Evolutionary conservation across 2,888 invertebrate species (phyloP).

Genomic region (Andrena bicolor): DNA sequence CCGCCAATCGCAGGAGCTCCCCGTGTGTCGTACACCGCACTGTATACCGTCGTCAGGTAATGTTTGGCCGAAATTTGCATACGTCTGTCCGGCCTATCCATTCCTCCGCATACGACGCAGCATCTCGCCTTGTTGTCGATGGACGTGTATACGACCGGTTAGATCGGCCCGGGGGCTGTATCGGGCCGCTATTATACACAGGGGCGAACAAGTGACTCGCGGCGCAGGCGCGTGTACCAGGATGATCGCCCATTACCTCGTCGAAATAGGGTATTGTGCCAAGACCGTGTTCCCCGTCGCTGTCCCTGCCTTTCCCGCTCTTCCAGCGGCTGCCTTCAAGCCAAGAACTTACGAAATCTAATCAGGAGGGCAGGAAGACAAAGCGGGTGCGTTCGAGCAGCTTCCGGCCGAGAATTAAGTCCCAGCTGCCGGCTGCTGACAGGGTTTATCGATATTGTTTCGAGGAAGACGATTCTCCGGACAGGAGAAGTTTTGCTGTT

Average conservation of each 20-base stretch:
- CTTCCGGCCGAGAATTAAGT: constrained; percentile 42
- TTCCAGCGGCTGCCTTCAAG: constrained; percentile 39
- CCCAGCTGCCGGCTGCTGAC: constrained; percentile 14
- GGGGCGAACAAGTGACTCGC: constrained; percentile 59
- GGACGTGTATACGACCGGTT: constrained; percentile 61
- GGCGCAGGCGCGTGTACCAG: constrained; percentile 60
- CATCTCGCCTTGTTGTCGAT: constrained; percentile 68
- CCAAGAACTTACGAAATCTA: constrained; percentile 69
- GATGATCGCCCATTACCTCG: constrained; percentile 78
- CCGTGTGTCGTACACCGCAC: constrained; percentile 30
- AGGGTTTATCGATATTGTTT: constrained; percentile 45
- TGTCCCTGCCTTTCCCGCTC: constrained; percentile 43
- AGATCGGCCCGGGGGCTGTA: constrained; percentile 37
- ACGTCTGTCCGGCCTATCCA: constrained; percentile 81
- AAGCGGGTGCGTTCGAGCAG: constrained; percentile 52
- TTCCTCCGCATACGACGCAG: constrained; percentile 67
- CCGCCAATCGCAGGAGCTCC: too few relatives aligned
- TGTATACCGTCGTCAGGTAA: constrained; percentile 76
- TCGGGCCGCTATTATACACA: constrained; percentile 59
- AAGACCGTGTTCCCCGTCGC: constrained; percentile 63
- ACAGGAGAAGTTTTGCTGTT: constrained; percentile 1
- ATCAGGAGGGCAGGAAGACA: constrained; percentile 61
- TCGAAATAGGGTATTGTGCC: constrained; percentile 76
- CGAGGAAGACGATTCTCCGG: constrained; percentile 13
- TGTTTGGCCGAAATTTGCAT: constrained; percentile 84